These are phyloP conservation scores for Leptinotarsa haldemani DNA, from an alignment of 2,888 invertebrate species.

Conservation along the genomic window DNA sequence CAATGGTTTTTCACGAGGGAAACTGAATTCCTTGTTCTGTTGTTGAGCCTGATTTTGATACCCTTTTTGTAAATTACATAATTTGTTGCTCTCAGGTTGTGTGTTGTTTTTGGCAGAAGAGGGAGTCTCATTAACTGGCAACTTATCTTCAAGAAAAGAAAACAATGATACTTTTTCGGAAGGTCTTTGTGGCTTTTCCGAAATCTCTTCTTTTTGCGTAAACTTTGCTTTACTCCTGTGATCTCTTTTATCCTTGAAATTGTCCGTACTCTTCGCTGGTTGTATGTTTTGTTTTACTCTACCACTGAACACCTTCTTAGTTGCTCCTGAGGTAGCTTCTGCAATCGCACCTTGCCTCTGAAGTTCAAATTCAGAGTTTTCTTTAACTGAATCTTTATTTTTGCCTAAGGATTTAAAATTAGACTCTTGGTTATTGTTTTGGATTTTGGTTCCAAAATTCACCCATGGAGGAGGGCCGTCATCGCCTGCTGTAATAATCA, in stretches of 20 bases:
- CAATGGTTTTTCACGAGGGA: slow-evolving; percentile 20
- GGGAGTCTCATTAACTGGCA: slow-evolving; percentile 67
- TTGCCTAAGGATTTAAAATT: slow-evolving; percentile 78
- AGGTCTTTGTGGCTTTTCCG: slow-evolving; percentile 76
- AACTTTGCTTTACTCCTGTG: slow-evolving; percentile 40
- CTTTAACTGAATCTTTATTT: slow-evolving; percentile 69
- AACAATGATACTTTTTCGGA: slow-evolving; percentile 84
- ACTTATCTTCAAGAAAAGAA: slow-evolving; percentile 85
- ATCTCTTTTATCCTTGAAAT: slow-evolving; percentile 11
- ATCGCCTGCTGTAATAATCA: slow-evolving; percentile 64
- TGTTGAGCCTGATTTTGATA: background rate
- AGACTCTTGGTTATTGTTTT: slow-evolving; percentile 70
- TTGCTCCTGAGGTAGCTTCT: slow-evolving; percentile 76
- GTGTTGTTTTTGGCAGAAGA: slow-evolving; percentile 23
- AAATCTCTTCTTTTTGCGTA: slow-evolving; percentile 65
- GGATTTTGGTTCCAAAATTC: slow-evolving; percentile 85
- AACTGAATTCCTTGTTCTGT: slow-evolving; percentile 27
- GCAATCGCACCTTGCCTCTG: slow-evolving; percentile 91
- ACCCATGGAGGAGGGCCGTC: slow-evolving; percentile 93
- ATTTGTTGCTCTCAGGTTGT: background rate
- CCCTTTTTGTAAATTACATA: background rate
- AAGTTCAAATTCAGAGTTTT: slow-evolving; percentile 88
- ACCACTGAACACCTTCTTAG: slow-evolving; percentile 69
- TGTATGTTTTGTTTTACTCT: slow-evolving; percentile 65
- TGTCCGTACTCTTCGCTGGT: slow-evolving; percentile 38